Conservation (phyloP, 2,888 invertebrate species). For the Therioaphis trifolii region DNA sequence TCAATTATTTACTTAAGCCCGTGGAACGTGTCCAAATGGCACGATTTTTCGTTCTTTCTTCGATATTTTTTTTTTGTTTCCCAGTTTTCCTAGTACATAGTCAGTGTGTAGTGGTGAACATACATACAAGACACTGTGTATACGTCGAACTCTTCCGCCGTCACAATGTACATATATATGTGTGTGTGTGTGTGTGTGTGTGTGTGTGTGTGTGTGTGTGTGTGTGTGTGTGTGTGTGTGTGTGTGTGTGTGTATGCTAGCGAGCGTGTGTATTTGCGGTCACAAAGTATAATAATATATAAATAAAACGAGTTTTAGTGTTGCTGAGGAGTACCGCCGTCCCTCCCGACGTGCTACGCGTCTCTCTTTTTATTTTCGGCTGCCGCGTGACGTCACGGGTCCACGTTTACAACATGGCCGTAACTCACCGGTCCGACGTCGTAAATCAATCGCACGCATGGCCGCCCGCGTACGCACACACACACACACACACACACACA, state of each 20-base stretch:
- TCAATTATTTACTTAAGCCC: conserved; percentile 59
- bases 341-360: background rate
- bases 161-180: no score
- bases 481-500: background rate
- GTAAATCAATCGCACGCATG: conserved; percentile 60
- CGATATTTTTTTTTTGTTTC: background rate
- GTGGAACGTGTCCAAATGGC: conserved; percentile 52
- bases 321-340: no score
- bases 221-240: no score
- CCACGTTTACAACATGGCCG: conserved; percentile 48
- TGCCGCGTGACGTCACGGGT: conserved; percentile 41
- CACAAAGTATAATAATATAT: no score
- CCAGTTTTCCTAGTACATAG: background rate
- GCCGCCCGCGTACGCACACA: conserved; percentile 27
- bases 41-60: conserved; percentile 5
- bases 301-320: background rate
- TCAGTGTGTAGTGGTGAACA: no score
- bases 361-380: conserved; percentile 27
- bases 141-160: background rate
- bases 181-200: no score
- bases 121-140: no score
- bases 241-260: no score
- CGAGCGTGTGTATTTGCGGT: no score
- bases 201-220: no score
- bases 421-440: conserved; percentile 52